phyloP scores from a whole-genome alignment of 92 coral and sea anemone genomes.

The Epizoanthus ramosus region DNA sequence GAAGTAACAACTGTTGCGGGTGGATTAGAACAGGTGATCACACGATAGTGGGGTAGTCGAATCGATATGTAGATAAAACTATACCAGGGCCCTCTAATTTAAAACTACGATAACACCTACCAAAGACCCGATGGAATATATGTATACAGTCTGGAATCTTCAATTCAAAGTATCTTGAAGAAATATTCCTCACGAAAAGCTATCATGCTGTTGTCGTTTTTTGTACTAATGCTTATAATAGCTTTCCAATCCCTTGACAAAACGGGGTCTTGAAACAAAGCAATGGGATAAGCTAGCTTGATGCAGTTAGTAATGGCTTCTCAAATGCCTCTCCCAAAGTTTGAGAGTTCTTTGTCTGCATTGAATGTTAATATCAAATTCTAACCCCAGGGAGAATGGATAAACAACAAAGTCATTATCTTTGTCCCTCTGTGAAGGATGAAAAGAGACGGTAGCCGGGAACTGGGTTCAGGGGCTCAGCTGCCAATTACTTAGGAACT shows the following conservation, averaged over 20 bases:
- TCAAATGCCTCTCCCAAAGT: background rate
- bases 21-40: constrained; percentile 1
- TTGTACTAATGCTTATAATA: background rate
- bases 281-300: background rate
- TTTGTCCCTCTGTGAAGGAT: background rate
- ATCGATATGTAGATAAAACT: background rate
- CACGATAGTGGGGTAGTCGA: background rate
- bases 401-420: background rate
- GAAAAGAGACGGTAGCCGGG: background rate
- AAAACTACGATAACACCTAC: background rate
- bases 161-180: background rate
- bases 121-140: background rate
- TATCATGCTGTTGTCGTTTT: background rate
- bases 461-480: no score
- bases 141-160: background rate
- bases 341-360: background rate
- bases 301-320: background rate
- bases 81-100: background rate
- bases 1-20: background rate
- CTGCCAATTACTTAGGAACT: no score
- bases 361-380: background rate
- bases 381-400: background rate
- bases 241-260: background rate
- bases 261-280: background rate
- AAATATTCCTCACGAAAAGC: background rate